phyloP scores from a whole-genome alignment of 2,113 vertebrate species.

The Tachysurus fulvidraco region DNA sequence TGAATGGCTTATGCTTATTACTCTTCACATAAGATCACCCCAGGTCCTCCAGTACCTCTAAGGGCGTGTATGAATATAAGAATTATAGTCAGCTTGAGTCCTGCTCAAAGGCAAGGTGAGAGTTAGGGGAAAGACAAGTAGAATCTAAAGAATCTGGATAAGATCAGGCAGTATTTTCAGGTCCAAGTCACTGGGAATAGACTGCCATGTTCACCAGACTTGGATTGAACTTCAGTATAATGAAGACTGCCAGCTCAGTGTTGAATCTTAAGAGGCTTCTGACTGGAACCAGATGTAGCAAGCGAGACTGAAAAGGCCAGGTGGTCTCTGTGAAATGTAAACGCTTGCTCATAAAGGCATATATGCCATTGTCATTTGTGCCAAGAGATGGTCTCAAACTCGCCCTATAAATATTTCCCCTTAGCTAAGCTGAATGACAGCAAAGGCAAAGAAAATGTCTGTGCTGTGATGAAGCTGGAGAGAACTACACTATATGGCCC shows the following conservation, averaged over 20 bases:
- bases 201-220: not conserved
- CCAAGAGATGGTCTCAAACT: not conserved
- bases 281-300: not conserved
- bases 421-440: not conserved
- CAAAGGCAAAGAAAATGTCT: not conserved
- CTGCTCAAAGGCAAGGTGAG: not conserved
- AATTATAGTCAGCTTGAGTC: too few relatives aligned
- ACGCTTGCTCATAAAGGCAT: not conserved
- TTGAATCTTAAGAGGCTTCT: not conserved
- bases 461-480: not conserved
- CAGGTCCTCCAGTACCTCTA: too few relatives aligned
- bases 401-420: not conserved
- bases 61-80: too few relatives aligned
- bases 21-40: too few relatives aligned
- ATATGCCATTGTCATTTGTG: not conserved
- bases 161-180: not conserved
- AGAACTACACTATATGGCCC: not conserved
- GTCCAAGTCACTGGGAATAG: not conserved
- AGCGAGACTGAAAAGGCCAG: not conserved
- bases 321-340: not conserved
- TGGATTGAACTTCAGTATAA: not conserved
- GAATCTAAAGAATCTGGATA: not conserved
- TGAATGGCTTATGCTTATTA: not conserved
- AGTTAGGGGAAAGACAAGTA: not conserved
- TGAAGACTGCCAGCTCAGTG: not conserved